Base-by-base conservation (phyloP, 2,797 vertebrate species). In the Leptoclinus maculatus region DNA sequence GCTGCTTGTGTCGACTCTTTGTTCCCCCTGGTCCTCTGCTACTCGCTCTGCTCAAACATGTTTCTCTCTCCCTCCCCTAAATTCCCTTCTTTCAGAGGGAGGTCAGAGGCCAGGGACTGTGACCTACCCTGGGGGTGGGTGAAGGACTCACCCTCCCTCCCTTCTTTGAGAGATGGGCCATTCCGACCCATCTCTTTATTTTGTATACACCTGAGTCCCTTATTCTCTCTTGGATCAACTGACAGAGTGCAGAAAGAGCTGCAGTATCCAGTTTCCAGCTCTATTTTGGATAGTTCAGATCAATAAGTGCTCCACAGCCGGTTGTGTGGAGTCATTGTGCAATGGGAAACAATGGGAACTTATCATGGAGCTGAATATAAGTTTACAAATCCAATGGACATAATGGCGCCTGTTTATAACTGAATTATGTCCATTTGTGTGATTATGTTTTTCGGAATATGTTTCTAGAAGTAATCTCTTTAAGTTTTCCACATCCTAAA, bases 21-120 rank as follows among this genome's bases (percentile, higher is more conserved):
- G 88, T 91, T 91, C 59, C 32, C 45, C 38, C 41, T 43, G 60
- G 60, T 81, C 66, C 66, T 83, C 71, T 74, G 62, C 74, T 60
- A 7, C 77, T 81, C 5, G 62, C 84, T 88, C 76, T 93, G 94
- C 92, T 92, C 85, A 89, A 89, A 94, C 94, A 92, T 85, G 90
- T 91, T 81, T 74, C 90, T 74, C 63, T 85, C 88, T 91, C 84
- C 88, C 86, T 86, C 88, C 88, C 84, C 89, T 73, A 87, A 92
- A 95, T 94, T 95, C 94, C 90, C 92, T 87, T 92, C 92, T 95
- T 95, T 95, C 88, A 94, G 87, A 87, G 88, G 23, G 57, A 80
- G 92, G 93, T 94, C 93, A 93, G 83, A 91, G 93, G 92, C 76
- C 92, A 90, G 85, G 82, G 86, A 88, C 90, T 91, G 78, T 89